These are phyloP conservation scores for Orchesella flavescens DNA, from an alignment of 2,888 invertebrate species.

Conservation along the genomic window DNA sequence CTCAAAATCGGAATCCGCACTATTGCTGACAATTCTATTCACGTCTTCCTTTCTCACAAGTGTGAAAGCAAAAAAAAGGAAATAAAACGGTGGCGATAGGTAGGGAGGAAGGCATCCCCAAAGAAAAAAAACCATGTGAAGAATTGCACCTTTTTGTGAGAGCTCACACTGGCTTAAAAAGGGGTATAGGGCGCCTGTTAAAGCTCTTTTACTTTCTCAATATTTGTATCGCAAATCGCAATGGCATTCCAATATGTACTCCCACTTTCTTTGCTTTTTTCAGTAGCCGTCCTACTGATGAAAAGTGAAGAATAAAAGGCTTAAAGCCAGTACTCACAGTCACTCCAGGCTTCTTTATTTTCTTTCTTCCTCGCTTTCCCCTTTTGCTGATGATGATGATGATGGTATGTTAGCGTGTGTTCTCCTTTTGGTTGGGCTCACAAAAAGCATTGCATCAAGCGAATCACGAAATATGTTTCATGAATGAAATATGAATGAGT, in stretches of 20 bases:
- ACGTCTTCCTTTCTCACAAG: slow-evolving; percentile 1
- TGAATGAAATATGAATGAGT: slow-evolving; percentile 56
- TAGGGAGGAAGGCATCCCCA: not conserved
- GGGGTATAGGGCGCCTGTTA: too few species aligned
- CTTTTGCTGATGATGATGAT: too few species aligned
- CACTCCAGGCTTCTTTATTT: not conserved
- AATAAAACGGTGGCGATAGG: not conserved
- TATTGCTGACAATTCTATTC: not conserved
- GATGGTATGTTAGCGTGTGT: not conserved
- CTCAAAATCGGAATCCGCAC: not conserved
- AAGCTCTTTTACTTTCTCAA: not conserved
- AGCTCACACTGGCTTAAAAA: not conserved
- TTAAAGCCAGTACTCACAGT: not conserved
- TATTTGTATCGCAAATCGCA: slow-evolving; percentile 15
- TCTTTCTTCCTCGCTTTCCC: not conserved
- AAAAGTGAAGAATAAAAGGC: slow-evolving; percentile 14
- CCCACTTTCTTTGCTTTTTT: not conserved
- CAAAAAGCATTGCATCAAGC: not conserved
- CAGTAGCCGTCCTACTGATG: not conserved
- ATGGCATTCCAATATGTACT: not conserved
- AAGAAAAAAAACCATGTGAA: slow-evolving; percentile 21
- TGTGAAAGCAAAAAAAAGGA: slow-evolving; percentile 13
- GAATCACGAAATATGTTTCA: slow-evolving; percentile 12
- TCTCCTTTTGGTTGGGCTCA: not conserved
- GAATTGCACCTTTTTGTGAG: too few species aligned